Evolutionary conservation across 1,140 invertebrate species (phyloP), one percentile per base, ranked within the genome.

Genomic region (Micrasema minimum): DNA sequence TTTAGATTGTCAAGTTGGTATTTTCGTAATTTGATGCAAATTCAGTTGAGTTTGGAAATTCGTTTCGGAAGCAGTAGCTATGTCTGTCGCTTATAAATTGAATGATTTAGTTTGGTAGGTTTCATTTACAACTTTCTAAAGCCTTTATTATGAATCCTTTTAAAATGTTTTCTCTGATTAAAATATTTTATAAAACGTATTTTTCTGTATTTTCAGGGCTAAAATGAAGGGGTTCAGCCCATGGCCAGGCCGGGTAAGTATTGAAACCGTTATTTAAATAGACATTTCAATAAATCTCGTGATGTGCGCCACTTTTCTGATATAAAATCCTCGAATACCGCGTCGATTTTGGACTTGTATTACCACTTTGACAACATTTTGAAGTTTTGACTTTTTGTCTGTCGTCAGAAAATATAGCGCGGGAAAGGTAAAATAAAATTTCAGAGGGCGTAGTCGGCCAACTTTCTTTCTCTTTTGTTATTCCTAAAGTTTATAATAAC

Each of bases 191-290:
- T 72, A 61, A 67, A 43, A 69, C 43, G 70, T 75, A 76, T 75
- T 78, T 53, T 81, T 2, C 26, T 31, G 3, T 31, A 31, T 82
- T 92, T 92, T 79, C 87, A 96, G 94, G 94, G 94, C 94, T 18
- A 96, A 96, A 88, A 96, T 96, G 94, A 96, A 96, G 87, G 93
- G 94, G 78, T 97, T 94, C 85, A 92, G 93, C 69, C 92, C 93
- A 71, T 97, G 95, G 95, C 94, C 95, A 45, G 94, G 92, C 82
- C 92, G 92, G 89, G 94, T 96, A 89, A 91, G 73, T 69, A 20
- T 16, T 31, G 43, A 62, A 64, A 69, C 67, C 67, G 67, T 69
- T 69, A 69, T 69, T 62, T 38, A 64, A 45, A 26, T 46, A 46
- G 59, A 23, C 35, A 64, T 46, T 22, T 64, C n/a, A 46, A 46